phyloP scores from a whole-genome alignment of 1,140 invertebrate species.

The Drosophila asahinai region DNA sequence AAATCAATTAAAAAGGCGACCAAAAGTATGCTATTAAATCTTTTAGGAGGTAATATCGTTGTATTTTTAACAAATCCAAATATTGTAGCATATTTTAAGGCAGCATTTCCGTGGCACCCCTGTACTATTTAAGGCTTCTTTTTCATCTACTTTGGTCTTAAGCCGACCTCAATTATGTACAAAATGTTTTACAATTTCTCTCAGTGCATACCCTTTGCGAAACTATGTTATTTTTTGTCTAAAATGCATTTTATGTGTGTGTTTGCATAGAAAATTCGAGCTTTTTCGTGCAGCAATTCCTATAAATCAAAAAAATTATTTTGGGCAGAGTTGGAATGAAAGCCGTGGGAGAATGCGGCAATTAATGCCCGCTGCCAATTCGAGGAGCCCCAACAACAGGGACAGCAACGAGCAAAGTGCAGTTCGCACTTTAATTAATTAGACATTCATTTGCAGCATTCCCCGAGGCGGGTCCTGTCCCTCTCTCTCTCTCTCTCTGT shows the following conservation, averaged over 20 bases:
- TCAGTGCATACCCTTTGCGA: slow-evolving; percentile 3
- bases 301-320: slow-evolving; percentile 66
- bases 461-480: slow-evolving; percentile 26
- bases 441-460: slow-evolving; percentile 76
- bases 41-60: no score
- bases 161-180: no score
- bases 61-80: no score
- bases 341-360: neutral
- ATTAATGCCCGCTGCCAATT: slow-evolving; percentile 71
- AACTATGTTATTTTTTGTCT: slow-evolving; percentile 48
- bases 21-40: no score
- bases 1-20: no score
- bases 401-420: slow-evolving; percentile 36
- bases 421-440: slow-evolving; percentile 81
- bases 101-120: no score
- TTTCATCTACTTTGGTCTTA: no score
- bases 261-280: slow-evolving; percentile 46
- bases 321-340: neutral
- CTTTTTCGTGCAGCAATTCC: slow-evolving; percentile 17
- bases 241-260: slow-evolving; percentile 48
- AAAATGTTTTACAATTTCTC: no score
- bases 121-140: no score
- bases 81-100: no score
- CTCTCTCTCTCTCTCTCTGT: neutral
- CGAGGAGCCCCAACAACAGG: slow-evolving; percentile 25